These are phyloP conservation scores for Ormyrus pomaceus DNA, from an alignment of 2,888 invertebrate species.

Conservation along the genomic window DNA sequence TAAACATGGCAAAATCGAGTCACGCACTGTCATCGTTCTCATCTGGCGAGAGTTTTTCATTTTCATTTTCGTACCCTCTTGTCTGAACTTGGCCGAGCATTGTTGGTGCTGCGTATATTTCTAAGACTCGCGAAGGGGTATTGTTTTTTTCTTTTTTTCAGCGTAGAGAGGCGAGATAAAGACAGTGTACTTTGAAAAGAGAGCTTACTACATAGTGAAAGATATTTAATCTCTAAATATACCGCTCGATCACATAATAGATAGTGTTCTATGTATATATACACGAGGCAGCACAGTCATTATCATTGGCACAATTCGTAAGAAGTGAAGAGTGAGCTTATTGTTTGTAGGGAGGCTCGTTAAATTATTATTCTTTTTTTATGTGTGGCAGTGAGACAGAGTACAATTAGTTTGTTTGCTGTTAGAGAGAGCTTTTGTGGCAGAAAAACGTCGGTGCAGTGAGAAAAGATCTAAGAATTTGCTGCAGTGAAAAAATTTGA, in stretches of 20 bases:
- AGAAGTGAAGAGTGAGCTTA: constrained; percentile 34
- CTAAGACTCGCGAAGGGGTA: constrained; percentile 30
- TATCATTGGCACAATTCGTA: constrained; percentile 38
- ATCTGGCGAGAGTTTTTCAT: neutral
- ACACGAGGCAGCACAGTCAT: constrained; percentile 42
- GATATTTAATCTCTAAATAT: constrained; percentile 44
- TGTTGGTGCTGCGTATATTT: constrained; percentile 15
- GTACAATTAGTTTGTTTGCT: constrained; percentile 27
- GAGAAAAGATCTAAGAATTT: neutral
- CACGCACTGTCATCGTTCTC: constrained; percentile 42
- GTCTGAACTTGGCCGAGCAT: constrained; percentile 20
- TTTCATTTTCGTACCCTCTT: constrained; percentile 27
- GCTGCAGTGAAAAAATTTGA: constrained; percentile 13
- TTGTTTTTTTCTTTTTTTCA: constrained; percentile 34
- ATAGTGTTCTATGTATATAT: constrained; percentile 24
- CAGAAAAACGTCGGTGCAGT: constrained; percentile 44
- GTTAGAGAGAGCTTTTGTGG: constrained; percentile 32
- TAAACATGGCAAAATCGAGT: constrained; percentile 39
- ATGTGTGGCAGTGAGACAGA: constrained; percentile 24
- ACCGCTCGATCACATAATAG: constrained; percentile 43
- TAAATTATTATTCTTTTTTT: neutral
- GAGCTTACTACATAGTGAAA: constrained; percentile 41
- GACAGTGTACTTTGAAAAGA: constrained; percentile 46
- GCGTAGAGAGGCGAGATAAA: constrained; percentile 44
- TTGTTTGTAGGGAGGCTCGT: constrained; percentile 8